Percentiles rank a stretch among this genome's conserved stretches.
phyloP scores from a whole-genome alignment of 2,888 invertebrate genomes.

The Scrobipalpa atriplicella region DNA sequence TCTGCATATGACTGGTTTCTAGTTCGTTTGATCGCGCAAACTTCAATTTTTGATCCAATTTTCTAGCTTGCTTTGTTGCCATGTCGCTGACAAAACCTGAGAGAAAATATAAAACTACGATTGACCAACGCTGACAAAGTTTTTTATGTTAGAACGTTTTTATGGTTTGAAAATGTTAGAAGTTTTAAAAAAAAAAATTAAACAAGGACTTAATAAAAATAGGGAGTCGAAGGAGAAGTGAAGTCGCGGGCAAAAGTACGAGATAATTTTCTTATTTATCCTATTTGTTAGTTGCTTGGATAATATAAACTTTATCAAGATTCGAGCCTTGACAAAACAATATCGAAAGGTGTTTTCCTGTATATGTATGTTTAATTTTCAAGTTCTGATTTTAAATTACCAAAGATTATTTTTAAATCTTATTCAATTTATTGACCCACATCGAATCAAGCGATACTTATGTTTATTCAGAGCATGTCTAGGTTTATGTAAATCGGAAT shows the following conservation, averaged over 20 bases:
- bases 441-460: background rate
- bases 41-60: conserved; percentile 35
- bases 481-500: conserved; percentile 63
- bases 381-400: no score
- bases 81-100: background rate
- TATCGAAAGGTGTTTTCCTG: no score
- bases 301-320: no score
- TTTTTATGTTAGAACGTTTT: no score
- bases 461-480: conserved; percentile 25
- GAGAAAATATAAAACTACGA: background rate
- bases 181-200: no score
- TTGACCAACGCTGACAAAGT: background rate
- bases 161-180: no score
- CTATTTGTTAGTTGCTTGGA: no score
- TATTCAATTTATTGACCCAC: background rate
- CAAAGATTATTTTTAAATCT: background rate
- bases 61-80: conserved; percentile 28
- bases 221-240: no score
- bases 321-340: no score
- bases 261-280: no score
- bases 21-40: conserved; percentile 41
- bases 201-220: no score
- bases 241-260: no score
- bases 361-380: background rate
- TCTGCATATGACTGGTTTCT: conserved; percentile 60